Evolutionary conservation across 1,140 invertebrate species (phyloP).

Genomic region (Micrasema minimum): DNA sequence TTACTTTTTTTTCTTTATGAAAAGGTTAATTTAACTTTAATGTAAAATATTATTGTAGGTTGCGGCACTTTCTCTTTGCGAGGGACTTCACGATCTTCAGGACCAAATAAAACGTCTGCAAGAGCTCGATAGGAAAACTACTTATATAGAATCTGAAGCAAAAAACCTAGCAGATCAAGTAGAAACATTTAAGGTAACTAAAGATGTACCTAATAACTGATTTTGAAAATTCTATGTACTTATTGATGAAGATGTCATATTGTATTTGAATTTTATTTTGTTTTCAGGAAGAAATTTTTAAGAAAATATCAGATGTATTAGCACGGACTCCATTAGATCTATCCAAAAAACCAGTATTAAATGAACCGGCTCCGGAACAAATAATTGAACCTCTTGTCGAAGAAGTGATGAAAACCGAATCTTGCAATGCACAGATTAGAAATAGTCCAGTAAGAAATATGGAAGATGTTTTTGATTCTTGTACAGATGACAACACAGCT

Average conservation of each 20-base stretch:
- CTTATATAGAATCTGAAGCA: conserved; percentile 70
- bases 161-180: conserved; percentile 74
- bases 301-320: conserved; percentile 74
- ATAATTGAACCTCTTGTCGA: conserved; percentile 36
- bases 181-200: conserved; percentile 72
- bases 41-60: conserved; percentile 57
- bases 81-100: conserved; percentile 60
- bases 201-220: too few relatives aligned
- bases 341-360: conserved; percentile 65
- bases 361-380: conserved; percentile 1
- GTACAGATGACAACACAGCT: conserved; percentile 45
- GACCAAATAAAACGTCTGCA: conserved; percentile 58
- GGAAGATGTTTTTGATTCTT: conserved; percentile 46
- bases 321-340: conserved; percentile 77
- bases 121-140: conserved; percentile 71
- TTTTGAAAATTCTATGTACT: too few relatives aligned
- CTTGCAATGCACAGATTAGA: conserved; percentile 41
- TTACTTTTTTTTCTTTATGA: too few relatives aligned
- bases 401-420: conserved; percentile 15
- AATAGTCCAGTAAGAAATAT: conserved; percentile 22
- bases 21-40: too few relatives aligned
- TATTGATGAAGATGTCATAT: too few relatives aligned
- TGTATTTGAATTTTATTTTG: too few relatives aligned
- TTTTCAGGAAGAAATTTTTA: conserved; percentile 75
- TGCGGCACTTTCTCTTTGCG: conserved; percentile 62